phyloP scores from a whole-genome alignment of 2,797 vertebrate genomes.

The Momotus momota region DNA sequence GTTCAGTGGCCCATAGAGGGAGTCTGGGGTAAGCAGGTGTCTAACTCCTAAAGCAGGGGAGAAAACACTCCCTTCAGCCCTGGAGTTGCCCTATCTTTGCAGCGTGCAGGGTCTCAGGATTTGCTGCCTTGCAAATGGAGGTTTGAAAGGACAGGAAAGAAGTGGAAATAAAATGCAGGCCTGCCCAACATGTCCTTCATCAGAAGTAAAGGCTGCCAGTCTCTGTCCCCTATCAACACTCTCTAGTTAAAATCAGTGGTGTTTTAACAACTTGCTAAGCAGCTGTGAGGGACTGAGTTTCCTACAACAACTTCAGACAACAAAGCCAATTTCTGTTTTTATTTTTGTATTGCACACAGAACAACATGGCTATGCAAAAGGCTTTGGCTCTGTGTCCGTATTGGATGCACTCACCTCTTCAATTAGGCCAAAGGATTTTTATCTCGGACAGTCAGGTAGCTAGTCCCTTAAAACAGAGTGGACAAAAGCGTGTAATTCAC shows the following conservation, averaged over 20 bases:
- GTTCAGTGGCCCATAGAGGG: neutral
- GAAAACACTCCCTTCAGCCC: neutral
- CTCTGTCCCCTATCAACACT: neutral
- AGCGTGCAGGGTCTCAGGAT: neutral
- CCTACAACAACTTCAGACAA: neutral
- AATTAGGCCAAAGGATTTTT: neutral
- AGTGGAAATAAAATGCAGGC: neutral
- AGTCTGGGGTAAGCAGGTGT: neutral
- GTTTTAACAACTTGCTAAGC: neutral
- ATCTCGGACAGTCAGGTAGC: neutral
- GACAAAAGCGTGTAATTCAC: neutral
- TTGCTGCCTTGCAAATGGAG: neutral
- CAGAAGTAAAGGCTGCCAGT: neutral
- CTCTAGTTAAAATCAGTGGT: neutral
- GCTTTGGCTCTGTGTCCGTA: neutral
- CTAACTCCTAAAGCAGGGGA: neutral
- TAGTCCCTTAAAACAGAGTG: slow-evolving; percentile 44
- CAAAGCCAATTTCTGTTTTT: neutral
- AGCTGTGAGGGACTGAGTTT: neutral
- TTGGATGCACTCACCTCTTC: neutral
- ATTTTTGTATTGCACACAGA: neutral
- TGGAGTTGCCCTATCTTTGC: neutral
- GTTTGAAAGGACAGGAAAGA: neutral
- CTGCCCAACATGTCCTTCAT: neutral
- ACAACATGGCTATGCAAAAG: neutral